Evolutionary conservation across 1,140 invertebrate species (phyloP).

Genomic region (Heliconius congener): DNA sequence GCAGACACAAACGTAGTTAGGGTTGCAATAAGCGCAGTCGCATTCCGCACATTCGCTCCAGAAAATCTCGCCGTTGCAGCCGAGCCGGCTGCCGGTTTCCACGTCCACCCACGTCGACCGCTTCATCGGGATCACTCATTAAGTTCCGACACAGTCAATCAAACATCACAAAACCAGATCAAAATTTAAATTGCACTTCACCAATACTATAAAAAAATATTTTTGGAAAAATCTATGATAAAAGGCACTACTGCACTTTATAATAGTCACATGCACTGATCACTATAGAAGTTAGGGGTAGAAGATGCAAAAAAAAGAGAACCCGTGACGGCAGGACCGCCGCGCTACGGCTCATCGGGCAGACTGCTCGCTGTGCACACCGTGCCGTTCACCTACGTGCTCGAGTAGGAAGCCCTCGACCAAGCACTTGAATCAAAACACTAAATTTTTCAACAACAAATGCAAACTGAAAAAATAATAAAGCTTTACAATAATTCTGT

Average conservation of each 20-base stretch:
- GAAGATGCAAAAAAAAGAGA: conserved; percentile 46
- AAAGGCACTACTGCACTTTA: neutral
- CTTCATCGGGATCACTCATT: conserved; percentile 72
- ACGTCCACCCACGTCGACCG: conserved; percentile 80
- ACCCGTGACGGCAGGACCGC: conserved; percentile 71
- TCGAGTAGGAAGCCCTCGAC: conserved; percentile 60
- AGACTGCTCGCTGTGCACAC: conserved; percentile 57
- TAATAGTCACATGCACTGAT: conserved; percentile 9
- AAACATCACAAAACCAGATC: conserved; percentile 47
- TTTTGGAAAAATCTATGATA: neutral
- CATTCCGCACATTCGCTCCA: conserved; percentile 81
- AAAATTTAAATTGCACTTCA: conserved; percentile 27
- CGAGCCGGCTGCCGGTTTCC: conserved; percentile 78
- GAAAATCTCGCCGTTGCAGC: conserved; percentile 82
- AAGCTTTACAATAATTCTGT: conserved; percentile 6
- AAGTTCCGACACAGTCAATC: conserved; percentile 45
- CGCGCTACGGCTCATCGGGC: conserved; percentile 76
- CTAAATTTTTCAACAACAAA: conserved; percentile 20
- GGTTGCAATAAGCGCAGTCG: conserved; percentile 80
- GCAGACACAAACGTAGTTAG: conserved; percentile 81
- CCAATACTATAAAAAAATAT: conserved; percentile 29
- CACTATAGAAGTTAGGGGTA: conserved; percentile 39
- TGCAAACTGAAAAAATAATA: conserved; percentile 19
- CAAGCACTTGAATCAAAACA: conserved; percentile 30
- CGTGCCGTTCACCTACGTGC: conserved; percentile 48